Percentiles rank a stretch among this genome's conserved stretches.
These are phyloP conservation scores for Australoheros scitulus DNA, from an alignment of 2,113 vertebrate species.

Conservation along the genomic window DNA sequence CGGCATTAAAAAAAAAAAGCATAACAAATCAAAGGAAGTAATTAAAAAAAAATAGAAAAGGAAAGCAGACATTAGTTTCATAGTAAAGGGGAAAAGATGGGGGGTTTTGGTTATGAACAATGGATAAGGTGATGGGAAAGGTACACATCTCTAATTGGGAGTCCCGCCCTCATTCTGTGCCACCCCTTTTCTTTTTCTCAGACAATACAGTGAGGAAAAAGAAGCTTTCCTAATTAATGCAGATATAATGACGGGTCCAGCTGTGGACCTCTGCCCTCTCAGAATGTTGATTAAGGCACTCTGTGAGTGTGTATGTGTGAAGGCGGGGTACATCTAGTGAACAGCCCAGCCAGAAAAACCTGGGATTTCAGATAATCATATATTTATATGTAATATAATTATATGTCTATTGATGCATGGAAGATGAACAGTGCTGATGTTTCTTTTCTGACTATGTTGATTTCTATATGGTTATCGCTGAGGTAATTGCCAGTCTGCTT, in stretches of 20 bases:
- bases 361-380: constrained; percentile 45
- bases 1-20: constrained; percentile 25
- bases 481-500: constrained; percentile 52
- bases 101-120: constrained; percentile 38
- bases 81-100: background rate
- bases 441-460: background rate
- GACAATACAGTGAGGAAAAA: constrained; percentile 55
- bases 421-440: constrained; percentile 14
- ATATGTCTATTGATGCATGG: constrained; percentile 10
- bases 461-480: constrained; percentile 28
- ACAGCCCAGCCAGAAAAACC: constrained; percentile 33
- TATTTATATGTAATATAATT: constrained; percentile 51
- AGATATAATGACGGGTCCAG: constrained; percentile 73
- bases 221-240: constrained; percentile 67
- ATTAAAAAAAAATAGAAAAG: background rate
- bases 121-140: constrained; percentile 42
- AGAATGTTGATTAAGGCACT: constrained; percentile 60
- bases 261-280: constrained; percentile 72
- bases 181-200: constrained; percentile 7
- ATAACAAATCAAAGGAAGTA: constrained; percentile 15
- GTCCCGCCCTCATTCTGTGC: constrained; percentile 22
- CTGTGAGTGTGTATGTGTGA: background rate
- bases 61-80: constrained; percentile 11
- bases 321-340: background rate
- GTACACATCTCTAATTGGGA: constrained; percentile 71